phyloP scores from a whole-genome alignment of 2,888 invertebrate genomes.

The Hylaea fasciaria region DNA sequence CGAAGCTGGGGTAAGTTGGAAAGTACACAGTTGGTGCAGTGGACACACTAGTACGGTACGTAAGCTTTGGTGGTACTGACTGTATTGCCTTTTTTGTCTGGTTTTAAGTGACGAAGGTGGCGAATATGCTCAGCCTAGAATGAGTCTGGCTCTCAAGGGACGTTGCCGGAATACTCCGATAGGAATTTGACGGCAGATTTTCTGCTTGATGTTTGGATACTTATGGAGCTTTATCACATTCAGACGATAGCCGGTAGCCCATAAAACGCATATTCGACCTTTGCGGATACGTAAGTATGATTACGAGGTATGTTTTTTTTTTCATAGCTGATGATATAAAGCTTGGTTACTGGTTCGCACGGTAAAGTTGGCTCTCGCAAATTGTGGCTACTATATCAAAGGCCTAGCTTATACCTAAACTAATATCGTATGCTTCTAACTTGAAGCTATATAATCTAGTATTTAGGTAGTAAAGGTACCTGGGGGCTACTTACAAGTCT shows the following conservation, averaged over 20 bases:
- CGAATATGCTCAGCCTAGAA: too few relatives aligned
- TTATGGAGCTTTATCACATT: too few relatives aligned
- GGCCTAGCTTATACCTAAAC: slow-evolving; percentile 25
- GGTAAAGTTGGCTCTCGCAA: slow-evolving; percentile 11
- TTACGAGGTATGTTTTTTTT: too few relatives aligned
- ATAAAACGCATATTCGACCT: too few relatives aligned
- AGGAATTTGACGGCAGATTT: too few relatives aligned
- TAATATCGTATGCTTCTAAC: slow-evolving; percentile 11
- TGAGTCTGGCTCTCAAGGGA: too few relatives aligned
- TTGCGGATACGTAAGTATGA: too few relatives aligned
- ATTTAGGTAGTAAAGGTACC: not conserved
- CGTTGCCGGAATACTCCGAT: too few relatives aligned
- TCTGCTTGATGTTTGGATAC: too few relatives aligned
- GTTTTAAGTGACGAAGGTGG: too few relatives aligned
- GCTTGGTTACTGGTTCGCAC: slow-evolving; percentile 10
- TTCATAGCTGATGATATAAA: not conserved
- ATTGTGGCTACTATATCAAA: slow-evolving; percentile 21
- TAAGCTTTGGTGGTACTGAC: not conserved
- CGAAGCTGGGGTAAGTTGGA: slow-evolving; percentile 7
- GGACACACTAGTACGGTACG: not conserved
- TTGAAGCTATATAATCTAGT: not conserved
- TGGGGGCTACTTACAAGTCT: not conserved
- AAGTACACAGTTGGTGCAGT: slow-evolving; percentile 8
- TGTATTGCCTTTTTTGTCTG: too few relatives aligned
- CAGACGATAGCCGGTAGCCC: too few relatives aligned